Evolutionary conservation across 1,140 invertebrate species (phyloP).

Genomic region (Sycobia sp.): DNA sequence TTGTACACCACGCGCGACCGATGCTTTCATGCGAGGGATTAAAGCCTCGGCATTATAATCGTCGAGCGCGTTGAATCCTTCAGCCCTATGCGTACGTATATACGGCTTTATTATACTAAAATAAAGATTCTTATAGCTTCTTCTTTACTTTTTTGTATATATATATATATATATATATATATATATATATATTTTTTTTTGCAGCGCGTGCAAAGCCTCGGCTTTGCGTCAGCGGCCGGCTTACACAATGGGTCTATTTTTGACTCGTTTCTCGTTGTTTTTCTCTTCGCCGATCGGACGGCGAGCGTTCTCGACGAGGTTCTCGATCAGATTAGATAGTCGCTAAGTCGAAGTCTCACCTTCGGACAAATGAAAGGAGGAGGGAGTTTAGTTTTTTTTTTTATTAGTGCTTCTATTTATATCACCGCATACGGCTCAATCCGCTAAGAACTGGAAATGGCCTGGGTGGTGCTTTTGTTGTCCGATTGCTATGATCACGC

Average conservation of each 20-base stretch:
- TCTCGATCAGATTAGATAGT: conserved; percentile 4
- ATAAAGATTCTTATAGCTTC: conserved; percentile 16
- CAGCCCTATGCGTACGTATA: too few species aligned
- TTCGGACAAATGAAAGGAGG: not conserved
- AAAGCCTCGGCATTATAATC: conserved; percentile 18
- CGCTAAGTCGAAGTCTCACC: not conserved
- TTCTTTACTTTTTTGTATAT: conserved; percentile 7
- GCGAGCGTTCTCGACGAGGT: too few species aligned
- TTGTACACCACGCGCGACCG: too few species aligned
- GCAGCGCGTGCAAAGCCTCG: conserved; percentile 1
- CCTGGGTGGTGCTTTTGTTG: too few species aligned
- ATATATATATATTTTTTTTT: too few species aligned
- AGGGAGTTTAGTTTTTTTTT: too few species aligned
- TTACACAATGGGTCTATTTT: conserved; percentile 32
- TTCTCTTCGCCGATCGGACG: not conserved
- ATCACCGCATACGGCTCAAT: too few species aligned
- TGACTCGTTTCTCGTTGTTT: too few species aligned
- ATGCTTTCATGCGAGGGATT: conserved; percentile 27
- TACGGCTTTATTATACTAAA: conserved; percentile 21
- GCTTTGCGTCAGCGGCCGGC: conserved; percentile 5
- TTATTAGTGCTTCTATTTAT: too few species aligned
- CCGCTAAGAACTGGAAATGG: too few species aligned
- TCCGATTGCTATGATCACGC: too few species aligned
- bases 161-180: too few species aligned
- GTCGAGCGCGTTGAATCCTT: conserved; percentile 17